phyloP scores from a whole-genome alignment of 2,797 vertebrate genomes.

The Neoniphon sammara region DNA sequence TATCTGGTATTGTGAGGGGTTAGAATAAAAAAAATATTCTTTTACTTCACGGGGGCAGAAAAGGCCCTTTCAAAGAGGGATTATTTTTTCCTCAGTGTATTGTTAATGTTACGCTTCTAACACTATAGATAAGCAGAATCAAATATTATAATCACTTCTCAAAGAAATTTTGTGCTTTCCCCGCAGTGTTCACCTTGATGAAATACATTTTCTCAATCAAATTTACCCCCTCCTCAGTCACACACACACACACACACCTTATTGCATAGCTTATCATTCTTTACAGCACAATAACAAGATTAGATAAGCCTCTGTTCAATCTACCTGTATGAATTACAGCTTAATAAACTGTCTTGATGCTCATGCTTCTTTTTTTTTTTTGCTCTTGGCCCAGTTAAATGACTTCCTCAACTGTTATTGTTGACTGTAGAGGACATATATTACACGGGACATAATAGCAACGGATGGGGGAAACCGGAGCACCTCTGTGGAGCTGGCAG shows the following conservation, averaged over 20 bases:
- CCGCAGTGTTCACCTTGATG: constrained; percentile 34
- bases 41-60: constrained; percentile 13
- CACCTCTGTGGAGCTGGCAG: constrained; percentile 85
- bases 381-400: constrained; percentile 34
- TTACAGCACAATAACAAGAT: constrained; percentile 30
- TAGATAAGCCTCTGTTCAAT: constrained; percentile 28
- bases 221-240: background rate
- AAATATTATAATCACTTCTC: constrained; percentile 47
- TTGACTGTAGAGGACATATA: constrained; percentile 83
- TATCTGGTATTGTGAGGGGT: constrained; percentile 29
- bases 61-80: background rate
- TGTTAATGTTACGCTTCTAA: constrained; percentile 43
- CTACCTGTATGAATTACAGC: constrained; percentile 24
- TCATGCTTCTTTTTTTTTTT: constrained; percentile 11
- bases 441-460: constrained; percentile 85
- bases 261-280: constrained; percentile 52
- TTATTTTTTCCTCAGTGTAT: constrained; percentile 18
- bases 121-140: constrained; percentile 56
- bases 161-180: constrained; percentile 19
- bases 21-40: constrained; percentile 33
- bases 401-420: constrained; percentile 15
- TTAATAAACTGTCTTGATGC: constrained; percentile 23
- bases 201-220: constrained; percentile 32
- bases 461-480: constrained; percentile 90
- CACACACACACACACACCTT: background rate